Conservation (phyloP, 1,140 invertebrate species). For the Globodera rostochiensis region DNA sequence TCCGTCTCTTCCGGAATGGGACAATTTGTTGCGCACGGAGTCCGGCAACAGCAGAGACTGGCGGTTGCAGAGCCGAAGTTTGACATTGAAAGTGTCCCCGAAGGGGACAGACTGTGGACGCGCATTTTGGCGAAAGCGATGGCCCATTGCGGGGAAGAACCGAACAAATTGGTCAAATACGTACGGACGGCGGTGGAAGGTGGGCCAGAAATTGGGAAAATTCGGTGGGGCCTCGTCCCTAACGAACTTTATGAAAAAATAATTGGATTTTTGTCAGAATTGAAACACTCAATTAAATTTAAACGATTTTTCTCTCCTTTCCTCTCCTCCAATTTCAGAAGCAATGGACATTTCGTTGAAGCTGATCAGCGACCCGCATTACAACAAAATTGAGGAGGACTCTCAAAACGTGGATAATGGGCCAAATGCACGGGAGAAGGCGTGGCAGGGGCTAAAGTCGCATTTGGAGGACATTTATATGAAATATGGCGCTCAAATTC, state of each 20-base stretch:
- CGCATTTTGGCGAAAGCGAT: slow-evolving; percentile 51
- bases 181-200: slow-evolving; percentile 61
- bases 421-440: slow-evolving; percentile 49
- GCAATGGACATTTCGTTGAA: slow-evolving; percentile 62
- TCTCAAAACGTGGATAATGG: slow-evolving; percentile 41
- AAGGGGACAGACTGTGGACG: slow-evolving; percentile 58
- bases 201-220: neutral
- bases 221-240: too few relatives aligned
- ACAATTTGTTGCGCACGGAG: slow-evolving; percentile 51
- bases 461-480: slow-evolving; percentile 11
- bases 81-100: slow-evolving; percentile 45
- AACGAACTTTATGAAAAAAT: too few relatives aligned
- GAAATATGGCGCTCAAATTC: slow-evolving; percentile 21
- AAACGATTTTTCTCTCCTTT: neutral
- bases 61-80: slow-evolving; percentile 29
- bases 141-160: slow-evolving; percentile 56
- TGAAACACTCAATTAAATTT: neutral
- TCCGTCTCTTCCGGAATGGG: slow-evolving; percentile 34
- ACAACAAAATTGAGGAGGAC: slow-evolving; percentile 61
- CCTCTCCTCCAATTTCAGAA: slow-evolving; percentile 41
- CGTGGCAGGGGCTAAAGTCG: slow-evolving; percentile 42
- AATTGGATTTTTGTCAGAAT: neutral
- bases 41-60: slow-evolving; percentile 49
- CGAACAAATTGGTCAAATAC: slow-evolving; percentile 42
- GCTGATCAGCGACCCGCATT: slow-evolving; percentile 57